Evolutionary conservation across 2,113 vertebrate genomes (phyloP).

Genomic region (Percopsis transmontana): DNA sequence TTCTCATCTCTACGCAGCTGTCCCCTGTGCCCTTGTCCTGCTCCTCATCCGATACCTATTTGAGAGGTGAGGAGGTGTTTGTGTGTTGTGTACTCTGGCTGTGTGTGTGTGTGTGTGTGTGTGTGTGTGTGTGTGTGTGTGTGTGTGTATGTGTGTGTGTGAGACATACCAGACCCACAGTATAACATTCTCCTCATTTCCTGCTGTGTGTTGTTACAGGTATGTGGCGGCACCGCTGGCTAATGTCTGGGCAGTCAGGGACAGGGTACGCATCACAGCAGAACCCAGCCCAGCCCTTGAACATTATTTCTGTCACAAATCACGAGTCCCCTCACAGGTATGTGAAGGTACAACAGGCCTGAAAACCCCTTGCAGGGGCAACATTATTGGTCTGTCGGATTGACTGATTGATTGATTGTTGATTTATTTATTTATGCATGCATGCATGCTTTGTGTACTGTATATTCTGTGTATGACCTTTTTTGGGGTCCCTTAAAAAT

Average conservation of each 20-base stretch:
- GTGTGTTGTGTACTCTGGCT: background rate
- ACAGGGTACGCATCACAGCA: constrained; percentile 69
- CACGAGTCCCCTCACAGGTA: constrained; percentile 82
- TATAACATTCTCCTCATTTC: background rate
- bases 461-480: too few relatives aligned
- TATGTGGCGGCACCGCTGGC: constrained; percentile 83
- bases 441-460: too few relatives aligned
- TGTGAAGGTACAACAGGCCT: constrained; percentile 14
- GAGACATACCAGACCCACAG: background rate
- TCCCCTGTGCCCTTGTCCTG: constrained; percentile 83
- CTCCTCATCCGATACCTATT: constrained; percentile 81
- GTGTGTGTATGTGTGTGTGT: constrained; percentile 2
- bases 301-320: constrained; percentile 79
- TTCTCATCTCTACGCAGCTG: constrained; percentile 80
- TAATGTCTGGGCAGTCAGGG: constrained; percentile 79
- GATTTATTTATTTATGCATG: too few relatives aligned
- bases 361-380: background rate
- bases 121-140: constrained; percentile 12
- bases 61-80: constrained; percentile 80
- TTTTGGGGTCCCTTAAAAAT: too few relatives aligned
- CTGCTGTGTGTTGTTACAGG: constrained; percentile 67
- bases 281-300: constrained; percentile 82
- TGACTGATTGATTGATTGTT: too few relatives aligned
- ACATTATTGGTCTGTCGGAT: background rate
- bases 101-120: background rate